These are phyloP conservation scores for Buathra laborator DNA, from an alignment of 2,888 invertebrate species.

Conservation along the genomic window DNA sequence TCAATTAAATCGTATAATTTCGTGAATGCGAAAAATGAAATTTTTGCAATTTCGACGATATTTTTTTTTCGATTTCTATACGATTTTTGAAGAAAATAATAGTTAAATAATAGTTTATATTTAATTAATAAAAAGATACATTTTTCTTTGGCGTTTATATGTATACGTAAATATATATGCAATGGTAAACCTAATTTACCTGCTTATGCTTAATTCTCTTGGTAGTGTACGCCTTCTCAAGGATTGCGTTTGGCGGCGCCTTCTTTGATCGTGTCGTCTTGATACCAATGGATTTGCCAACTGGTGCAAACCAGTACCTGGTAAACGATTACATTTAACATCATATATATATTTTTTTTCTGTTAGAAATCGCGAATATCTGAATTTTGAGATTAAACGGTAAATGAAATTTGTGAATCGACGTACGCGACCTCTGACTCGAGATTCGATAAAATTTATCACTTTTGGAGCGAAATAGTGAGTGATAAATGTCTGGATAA, in stretches of 20 bases:
- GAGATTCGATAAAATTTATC: background rate
- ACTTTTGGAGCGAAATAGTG: background rate
- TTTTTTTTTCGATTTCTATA: too few species aligned
- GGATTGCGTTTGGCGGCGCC: slow-evolving; percentile 89
- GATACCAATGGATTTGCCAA: slow-evolving; percentile 93
- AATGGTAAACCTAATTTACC: slow-evolving; percentile 85
- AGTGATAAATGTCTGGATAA: background rate
- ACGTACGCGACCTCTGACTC: background rate
- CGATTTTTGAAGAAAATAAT: too few species aligned
- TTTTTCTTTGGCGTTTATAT: too few species aligned
- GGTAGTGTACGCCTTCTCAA: slow-evolving; percentile 92
- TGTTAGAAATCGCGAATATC: too few species aligned
- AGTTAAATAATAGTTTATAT: too few species aligned
- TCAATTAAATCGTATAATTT: too few species aligned
- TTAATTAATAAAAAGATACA: too few species aligned
- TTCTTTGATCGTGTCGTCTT: slow-evolving; percentile 92
- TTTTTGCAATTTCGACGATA: too few species aligned
- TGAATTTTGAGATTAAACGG: background rate
- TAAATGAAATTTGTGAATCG: background rate
- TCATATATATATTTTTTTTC: too few species aligned
- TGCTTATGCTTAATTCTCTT: slow-evolving; percentile 92
- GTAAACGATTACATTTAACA: slow-evolving; percentile 10
- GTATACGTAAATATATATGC: background rate
- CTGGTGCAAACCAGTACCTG: slow-evolving; percentile 93
- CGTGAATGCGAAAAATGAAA: too few species aligned